Evolutionary conservation across 53 echinoderm and acorn worm genomes (phyloP).

Genomic region (Arbacia lixula): DNA sequence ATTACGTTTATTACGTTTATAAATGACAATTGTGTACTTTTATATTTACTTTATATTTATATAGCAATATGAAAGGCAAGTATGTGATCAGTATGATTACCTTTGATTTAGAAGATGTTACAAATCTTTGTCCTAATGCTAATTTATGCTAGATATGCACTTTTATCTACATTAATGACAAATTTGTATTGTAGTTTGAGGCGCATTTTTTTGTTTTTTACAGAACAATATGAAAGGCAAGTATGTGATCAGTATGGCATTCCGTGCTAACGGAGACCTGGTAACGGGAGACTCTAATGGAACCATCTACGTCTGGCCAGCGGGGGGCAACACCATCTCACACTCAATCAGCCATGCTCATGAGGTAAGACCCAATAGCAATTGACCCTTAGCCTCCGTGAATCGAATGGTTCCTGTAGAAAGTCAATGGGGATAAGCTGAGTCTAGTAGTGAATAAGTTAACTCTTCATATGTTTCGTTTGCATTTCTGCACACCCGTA

Average conservation of each 20-base stretch:
- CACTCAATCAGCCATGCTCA: conserved; percentile 84
- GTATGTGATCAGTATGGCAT: conserved; percentile 87
- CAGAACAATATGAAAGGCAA: conserved; percentile 92
- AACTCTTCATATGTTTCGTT: no score
- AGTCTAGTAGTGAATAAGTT: no score
- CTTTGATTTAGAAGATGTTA: no score
- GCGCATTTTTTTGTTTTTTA: not conserved
- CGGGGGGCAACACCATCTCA: conserved; percentile 88
- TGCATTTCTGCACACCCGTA: no score
- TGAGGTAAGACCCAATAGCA: conserved; percentile 76
- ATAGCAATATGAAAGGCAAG: conserved; percentile 91
- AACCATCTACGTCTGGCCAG: conserved; percentile 88
- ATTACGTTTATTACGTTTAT: no score
- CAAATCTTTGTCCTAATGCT: no score
- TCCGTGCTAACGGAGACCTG: conserved; percentile 85
- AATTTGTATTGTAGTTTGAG: not conserved
- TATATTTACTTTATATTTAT: not conserved
- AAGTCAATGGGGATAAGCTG: no score
- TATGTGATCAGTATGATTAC: conserved; percentile 86
- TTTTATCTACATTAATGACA: no score
- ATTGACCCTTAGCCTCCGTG: no score
- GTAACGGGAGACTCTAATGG: conserved; percentile 97
- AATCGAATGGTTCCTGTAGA: no score
- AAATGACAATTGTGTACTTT: not conserved
- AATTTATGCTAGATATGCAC: no score